Evolutionary conservation across 2,113 vertebrate species (phyloP), one percentile per base, ranked within the genome.

Genomic region (Fulica atra): DNA sequence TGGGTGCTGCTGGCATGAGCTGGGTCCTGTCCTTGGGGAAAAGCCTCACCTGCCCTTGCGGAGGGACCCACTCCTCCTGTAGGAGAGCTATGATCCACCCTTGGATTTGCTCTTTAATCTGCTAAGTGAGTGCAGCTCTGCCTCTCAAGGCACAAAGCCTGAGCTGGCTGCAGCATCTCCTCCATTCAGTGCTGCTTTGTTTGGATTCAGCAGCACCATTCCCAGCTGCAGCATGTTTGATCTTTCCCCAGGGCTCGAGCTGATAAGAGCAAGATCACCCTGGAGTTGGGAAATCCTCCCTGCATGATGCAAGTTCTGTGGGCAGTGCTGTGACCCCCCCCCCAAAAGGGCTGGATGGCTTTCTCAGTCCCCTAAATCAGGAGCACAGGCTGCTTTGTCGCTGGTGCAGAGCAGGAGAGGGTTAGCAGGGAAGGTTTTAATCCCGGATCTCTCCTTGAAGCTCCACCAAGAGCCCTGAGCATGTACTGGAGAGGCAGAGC

Each of bases 211-310:
- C 51, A 60, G 40, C 0, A 1, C 59, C 6, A 6, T 59, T 88
- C 76, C 79, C 76, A 51, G 50, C 78, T 54, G 71, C 59, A 70
- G 51, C 6, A 0, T 15, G 76, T 71, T 91, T 77, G 73, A 80
- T 88, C 81, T 72, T 71, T 81, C 91, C 64, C 84, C 93, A 89
- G 88, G 53, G 8, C 51, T 48, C 11, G 8, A 38, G 80, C 73
- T 66, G 90, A 81, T 78, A 78, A 81, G 33, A 28, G 74, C 19
- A 51, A 54, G 68, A 69, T 68, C 51, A 31, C 69, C 35, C 18
- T 0, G 0, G 48, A 51, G 80, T 23, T 20, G 65, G 82, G 81
- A 72, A 91, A 70, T 51, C 26, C 48, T 69, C 61, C 50, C 25
- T 38, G 77, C 64, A 59, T 4, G 74, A 79, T 57, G 42, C 0